phyloP scores from a whole-genome alignment of 2,113 vertebrate species.

The Charina bottae region DNA sequence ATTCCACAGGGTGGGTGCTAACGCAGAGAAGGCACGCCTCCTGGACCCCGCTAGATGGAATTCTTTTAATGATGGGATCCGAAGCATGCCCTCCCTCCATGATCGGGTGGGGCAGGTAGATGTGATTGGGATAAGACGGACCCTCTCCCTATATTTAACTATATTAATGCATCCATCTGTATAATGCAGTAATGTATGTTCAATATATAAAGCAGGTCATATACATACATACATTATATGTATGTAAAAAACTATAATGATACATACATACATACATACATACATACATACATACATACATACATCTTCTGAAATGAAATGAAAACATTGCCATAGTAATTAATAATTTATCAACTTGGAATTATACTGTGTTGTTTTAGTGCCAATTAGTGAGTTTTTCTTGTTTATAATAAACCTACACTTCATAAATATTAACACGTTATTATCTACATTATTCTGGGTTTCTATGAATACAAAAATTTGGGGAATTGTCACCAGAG shows the following conservation, averaged over 20 bases:
- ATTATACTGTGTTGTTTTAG: conserved; percentile 36
- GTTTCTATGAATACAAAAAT: conserved; percentile 46
- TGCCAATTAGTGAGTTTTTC: conserved; percentile 52
- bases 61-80: no score
- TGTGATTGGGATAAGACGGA: no score
- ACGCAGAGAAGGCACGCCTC: no score
- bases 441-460: conserved; percentile 30
- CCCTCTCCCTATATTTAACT: no score
- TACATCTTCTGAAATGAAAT: neutral
- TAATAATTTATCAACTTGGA: conserved; percentile 44
- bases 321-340: conserved; percentile 9
- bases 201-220: neutral
- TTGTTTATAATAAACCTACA: conserved; percentile 64
- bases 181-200: neutral
- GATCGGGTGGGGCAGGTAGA: no score
- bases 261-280: neutral
- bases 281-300: neutral
- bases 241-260: no score
- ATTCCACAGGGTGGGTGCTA: no score
- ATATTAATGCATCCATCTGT: neutral
- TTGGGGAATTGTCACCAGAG: conserved; percentile 42
- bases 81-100: no score
- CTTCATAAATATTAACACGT: conserved; percentile 57
- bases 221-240: no score
- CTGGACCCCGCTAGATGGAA: no score